Base-by-base conservation (phyloP, 2,113 vertebrate species). In the Tragelaphus buxtoni region DNA sequence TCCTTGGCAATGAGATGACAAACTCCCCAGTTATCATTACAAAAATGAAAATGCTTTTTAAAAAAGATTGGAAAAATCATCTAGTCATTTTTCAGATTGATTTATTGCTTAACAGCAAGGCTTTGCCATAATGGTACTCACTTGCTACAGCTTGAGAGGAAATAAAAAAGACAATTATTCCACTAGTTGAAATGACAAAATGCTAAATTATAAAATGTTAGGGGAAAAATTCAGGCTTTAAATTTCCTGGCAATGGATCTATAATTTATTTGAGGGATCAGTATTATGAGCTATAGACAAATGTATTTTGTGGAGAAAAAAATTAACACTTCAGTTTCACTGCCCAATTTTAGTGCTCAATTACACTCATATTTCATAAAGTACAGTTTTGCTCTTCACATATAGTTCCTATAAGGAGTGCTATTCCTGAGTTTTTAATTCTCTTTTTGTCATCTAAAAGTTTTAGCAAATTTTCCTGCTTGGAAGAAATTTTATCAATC, bases 141-240 rank as follows among this genome's bases (percentile, higher is more conserved):
- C 47, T 12, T 93, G 58, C 42, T 61, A 55, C 16, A 74, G n/a
- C 74, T 91, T 80, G 55, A 88, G 53, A 96, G 39, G 83, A 90
- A 95, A 92, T 84, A 90, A 56, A 90, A 84, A 91, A 88, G 56
- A 93, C 20, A 89, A 61, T 94, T 92, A 76, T 97, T 97, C 92
- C 77, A 92, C 55, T 90, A 90, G 58, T 90, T 81, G 61, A 94
- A 95, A 88, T 94, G 93, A 93, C 89, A 98, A 91, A 94, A 97
- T 74, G 76, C 60, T 93, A 95, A 95, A 97, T 97, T 92, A 58
- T 61, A 84, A 97, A 94, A 95, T 1, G 20, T 85, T 35, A n/a
- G 4, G 53, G 69, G 60, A 58, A 84, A 92, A 72, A 74, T 69
- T 69, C 9, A 88, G 77, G 93, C 89, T 93, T 97, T 92, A 93